Conservation (phyloP, 2,113 vertebrate species). For the Motacilla tschutschensis region DNA sequence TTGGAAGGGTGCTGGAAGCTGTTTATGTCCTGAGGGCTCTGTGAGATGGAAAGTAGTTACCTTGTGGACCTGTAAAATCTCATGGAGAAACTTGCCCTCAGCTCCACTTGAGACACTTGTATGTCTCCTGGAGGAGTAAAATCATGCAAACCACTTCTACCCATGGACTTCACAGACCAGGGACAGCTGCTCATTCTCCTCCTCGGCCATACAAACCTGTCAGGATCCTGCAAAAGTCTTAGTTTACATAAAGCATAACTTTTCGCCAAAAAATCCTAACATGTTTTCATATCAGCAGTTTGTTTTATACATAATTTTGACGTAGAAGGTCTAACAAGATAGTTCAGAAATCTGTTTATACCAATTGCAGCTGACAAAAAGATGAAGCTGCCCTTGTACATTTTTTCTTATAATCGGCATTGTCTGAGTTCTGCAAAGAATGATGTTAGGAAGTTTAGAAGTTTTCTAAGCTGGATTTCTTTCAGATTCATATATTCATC, state of each 20-base stretch:
- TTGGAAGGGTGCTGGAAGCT: neutral
- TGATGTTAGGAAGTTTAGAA: neutral
- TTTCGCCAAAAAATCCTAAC: neutral
- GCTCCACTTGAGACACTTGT: neutral
- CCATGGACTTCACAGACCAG: rapidly evolving
- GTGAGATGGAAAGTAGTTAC: neutral
- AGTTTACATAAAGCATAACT: neutral
- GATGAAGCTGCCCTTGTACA: neutral
- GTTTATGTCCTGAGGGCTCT: neutral
- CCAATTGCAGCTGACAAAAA: neutral
- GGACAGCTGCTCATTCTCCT: neutral
- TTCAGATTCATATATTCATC: slow-evolving; percentile 27
- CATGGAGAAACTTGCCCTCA: neutral
- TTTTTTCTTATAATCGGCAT: neutral
- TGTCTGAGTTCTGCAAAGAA: neutral
- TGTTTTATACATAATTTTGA: neutral
- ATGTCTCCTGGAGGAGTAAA: neutral
- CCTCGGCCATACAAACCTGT: neutral
- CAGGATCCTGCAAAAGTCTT: neutral
- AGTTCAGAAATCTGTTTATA: neutral
- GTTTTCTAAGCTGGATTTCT: neutral
- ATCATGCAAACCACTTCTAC: neutral
- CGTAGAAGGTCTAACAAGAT: neutral
- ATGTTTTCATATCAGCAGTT: neutral
- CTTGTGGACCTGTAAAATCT: neutral